Evolutionary conservation across 37 sponge, comb jelly and placozoan species (phyloP), one percentile per base, ranked within the genome.

Genomic region (Tethya wilhelma): DNA sequence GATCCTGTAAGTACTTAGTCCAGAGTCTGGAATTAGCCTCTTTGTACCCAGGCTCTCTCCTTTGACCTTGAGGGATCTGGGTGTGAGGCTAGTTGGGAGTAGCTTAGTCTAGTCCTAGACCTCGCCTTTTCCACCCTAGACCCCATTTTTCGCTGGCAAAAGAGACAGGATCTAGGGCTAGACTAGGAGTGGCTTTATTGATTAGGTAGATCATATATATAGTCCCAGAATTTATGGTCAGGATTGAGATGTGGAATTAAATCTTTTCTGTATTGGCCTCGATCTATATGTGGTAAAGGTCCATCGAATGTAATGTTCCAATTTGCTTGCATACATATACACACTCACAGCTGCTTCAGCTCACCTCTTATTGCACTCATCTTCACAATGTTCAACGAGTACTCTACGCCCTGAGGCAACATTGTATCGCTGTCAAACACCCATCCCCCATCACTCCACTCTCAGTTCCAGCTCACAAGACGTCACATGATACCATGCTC

Each of bases 401-500:
- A 2, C 77, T 83, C 34, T 92, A 77, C 74, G 89, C 90, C 4
- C 74, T 93, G 45, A 85, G 80, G 40, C 90, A 91, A 60, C 92
- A 91, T 72, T 79, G 46, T 34, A 56, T 68, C 31, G 65, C 43
- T 14, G 75, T 82, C 25, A 66, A 30, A 7, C 20, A 70, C 33
- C 84, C 64, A 43, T 75, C 75, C 39, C 28, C 81, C 0, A 59
- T 83, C 62, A 74, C 44, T 2, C 38, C 87, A 30, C 58, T 83
- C 23, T 73, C 83, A 4, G 79, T 76, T 29, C 25, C 79, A 58
- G 26, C 80, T 14, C 74, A 84, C 75, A 84, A 68, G 39, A 82
- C 79, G 17, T 31, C 72, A 29, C 81, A 82, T 40, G 84, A 87
- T 42, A 64, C 87, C 40, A 25, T 74, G 11, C 65, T 87, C 0